phyloP scores from a whole-genome alignment of 2,113 vertebrate species.

The Cyrtonyx montezumae region DNA sequence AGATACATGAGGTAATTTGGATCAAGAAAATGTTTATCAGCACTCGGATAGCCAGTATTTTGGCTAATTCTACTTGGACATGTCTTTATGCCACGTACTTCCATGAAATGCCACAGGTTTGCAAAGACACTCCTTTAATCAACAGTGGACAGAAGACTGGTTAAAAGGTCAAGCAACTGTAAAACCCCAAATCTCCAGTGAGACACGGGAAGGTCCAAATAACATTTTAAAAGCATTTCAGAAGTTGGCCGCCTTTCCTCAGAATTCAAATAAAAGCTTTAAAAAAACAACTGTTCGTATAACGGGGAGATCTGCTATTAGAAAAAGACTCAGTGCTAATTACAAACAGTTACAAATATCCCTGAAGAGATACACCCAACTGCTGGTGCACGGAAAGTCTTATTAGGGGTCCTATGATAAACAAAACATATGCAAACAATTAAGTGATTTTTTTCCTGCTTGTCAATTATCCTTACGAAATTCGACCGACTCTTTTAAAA shows the following conservation, averaged over 20 bases:
- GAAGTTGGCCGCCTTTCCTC: background rate
- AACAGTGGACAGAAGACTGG: background rate
- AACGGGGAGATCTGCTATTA: background rate
- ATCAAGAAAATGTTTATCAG: background rate
- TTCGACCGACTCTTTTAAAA: background rate
- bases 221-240: background rate
- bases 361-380: background rate
- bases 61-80: slow-evolving; percentile 3
- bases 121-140: slow-evolving; percentile 7
- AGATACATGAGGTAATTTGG: slow-evolving; percentile 18
- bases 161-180: background rate
- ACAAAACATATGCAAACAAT: background rate
- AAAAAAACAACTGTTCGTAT: background rate
- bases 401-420: background rate
- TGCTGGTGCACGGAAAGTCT: background rate
- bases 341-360: background rate
- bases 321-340: background rate
- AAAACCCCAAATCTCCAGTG: background rate
- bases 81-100: background rate
- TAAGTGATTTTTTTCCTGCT: background rate
- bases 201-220: background rate
- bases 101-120: accelerated
- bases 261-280: slow-evolving; percentile 4
- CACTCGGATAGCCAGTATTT: background rate
- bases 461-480: background rate